Percentiles rank a stretch among this genome's conserved stretches.
These are phyloP conservation scores for Gryllus longicercus DNA, from an alignment of 2,888 invertebrate species.

Conservation along the genomic window DNA sequence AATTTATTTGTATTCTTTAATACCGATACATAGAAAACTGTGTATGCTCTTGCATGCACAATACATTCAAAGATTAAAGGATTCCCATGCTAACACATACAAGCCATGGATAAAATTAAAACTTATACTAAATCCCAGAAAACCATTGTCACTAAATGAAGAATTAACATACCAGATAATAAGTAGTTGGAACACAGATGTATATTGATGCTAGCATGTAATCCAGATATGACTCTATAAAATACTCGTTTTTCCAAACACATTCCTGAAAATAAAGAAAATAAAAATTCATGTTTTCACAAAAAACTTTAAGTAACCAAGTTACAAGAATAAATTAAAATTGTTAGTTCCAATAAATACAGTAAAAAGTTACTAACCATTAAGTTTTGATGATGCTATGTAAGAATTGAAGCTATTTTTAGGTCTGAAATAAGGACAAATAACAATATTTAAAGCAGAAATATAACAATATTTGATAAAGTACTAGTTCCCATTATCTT, in stretches of 20 bases:
- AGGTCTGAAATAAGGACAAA: slow-evolving; percentile 44
- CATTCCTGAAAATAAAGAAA: slow-evolving; percentile 58
- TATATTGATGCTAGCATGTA: slow-evolving; percentile 96
- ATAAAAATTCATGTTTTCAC: background rate
- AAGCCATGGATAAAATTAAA: too few species aligned
- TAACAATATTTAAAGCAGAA: background rate
- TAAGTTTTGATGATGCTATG: slow-evolving; percentile 51
- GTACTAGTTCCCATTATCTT: background rate
- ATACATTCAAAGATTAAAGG: too few species aligned
- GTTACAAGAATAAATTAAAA: background rate
- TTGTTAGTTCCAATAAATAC: background rate
- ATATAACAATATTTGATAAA: slow-evolving; percentile 2
- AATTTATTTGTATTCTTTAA: too few species aligned
- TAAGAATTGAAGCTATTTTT: slow-evolving; percentile 50
- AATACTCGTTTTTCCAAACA: slow-evolving; percentile 97
- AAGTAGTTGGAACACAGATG: slow-evolving; percentile 91
- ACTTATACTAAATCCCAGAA: too few species aligned
- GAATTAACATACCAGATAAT: slow-evolving; percentile 60
- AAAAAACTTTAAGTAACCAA: too few species aligned
- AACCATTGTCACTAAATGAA: slow-evolving; percentile 22
- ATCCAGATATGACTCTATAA: slow-evolving; percentile 93
- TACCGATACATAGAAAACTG: too few species aligned
- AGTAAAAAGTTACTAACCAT: slow-evolving; percentile 45
- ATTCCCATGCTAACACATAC: too few species aligned
- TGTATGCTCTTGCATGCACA: too few species aligned